Evolutionary conservation across 2,113 vertebrate genomes (phyloP), one percentile per base, ranked within the genome.

Genomic region (Calyptomena viridis): DNA sequence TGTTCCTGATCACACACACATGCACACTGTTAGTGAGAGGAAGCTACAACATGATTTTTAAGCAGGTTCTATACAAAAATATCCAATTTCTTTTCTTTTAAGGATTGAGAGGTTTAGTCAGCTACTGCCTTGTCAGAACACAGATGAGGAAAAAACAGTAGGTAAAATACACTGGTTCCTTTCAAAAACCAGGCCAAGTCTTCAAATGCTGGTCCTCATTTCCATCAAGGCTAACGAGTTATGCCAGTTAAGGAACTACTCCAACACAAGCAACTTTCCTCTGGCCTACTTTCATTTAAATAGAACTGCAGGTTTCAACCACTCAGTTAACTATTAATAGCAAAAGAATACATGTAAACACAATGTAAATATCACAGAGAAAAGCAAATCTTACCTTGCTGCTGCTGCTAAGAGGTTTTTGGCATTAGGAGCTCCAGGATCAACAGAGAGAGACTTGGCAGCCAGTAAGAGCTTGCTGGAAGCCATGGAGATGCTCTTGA

Each of bases 401-500:
- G 99, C 99, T 68, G 99, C 99, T 79, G 99, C 99, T 46, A 99
- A 97, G 56, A 99, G 99, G 85, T 99, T 99, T 96, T 99, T 99
- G 30, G 99, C 99, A 28, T 99, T 99, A 90, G 99, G 99, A 73
- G 99, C 99, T 44, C 99, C 99, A 16, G 99, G 99, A 94, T 99
- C 99, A 79, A 99, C 99, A 53, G 99, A 99, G 33, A 99, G 98
- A 81, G 99, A 99, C 92, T 99, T 99, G 96, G 99, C 99, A n/a
- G 99, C 99, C 76, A 99, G 96, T 71, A 99, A 96, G 81, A 99
- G 98, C 95, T 99, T 99, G 97, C 99, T 99, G 95, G 99, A 99
- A 13, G 99, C 99, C 99, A 99, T 99, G 4, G 99, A 99, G 97
- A 99, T 99, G 89, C 99, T 99, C 97, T 99, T 99, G 88, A 99